Evolutionary conservation across 2,113 vertebrate genomes (phyloP).

Genomic region (Chaetura pelagica): DNA sequence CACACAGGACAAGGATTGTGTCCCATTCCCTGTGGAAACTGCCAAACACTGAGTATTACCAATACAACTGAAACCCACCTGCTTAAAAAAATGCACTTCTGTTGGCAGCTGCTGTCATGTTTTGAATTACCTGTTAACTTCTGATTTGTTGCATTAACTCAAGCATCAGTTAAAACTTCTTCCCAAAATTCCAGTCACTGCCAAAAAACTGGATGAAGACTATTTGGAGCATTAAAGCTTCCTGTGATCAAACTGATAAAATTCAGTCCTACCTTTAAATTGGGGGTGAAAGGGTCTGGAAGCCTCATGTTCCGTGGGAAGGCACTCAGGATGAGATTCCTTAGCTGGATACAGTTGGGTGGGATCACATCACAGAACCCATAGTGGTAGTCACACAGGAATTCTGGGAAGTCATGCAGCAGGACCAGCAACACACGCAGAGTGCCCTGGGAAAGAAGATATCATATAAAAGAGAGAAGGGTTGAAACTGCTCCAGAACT

Average conservation of each 20-base stretch:
- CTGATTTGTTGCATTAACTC: background rate
- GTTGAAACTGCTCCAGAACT: background rate
- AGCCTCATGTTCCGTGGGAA: conserved; percentile 99
- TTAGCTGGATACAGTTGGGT: conserved; percentile 98
- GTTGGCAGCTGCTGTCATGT: background rate
- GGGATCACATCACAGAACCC: conserved; percentile 99
- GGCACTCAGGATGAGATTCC: conserved; percentile 99
- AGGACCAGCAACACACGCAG: conserved; percentile 95
- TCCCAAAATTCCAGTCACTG: background rate
- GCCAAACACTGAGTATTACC: background rate
- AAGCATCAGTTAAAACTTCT: background rate
- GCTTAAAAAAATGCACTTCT: background rate
- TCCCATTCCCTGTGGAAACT: background rate
- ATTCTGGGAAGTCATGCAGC: conserved; percentile 98
- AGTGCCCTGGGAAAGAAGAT: conserved; percentile 84
- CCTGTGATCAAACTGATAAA: background rate
- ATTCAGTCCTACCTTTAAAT: conserved; percentile 87
- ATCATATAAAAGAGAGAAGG: background rate
- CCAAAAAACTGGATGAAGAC: background rate
- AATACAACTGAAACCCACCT: background rate
- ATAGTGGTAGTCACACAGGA: conserved; percentile 99
- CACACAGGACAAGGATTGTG: background rate
- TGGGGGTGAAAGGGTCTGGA: conserved; percentile 98
- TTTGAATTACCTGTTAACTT: background rate
- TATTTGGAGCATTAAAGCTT: background rate